Base-by-base conservation (phyloP, 1,140 invertebrate genomes). In the Aphelenchoides besseyi region DNA sequence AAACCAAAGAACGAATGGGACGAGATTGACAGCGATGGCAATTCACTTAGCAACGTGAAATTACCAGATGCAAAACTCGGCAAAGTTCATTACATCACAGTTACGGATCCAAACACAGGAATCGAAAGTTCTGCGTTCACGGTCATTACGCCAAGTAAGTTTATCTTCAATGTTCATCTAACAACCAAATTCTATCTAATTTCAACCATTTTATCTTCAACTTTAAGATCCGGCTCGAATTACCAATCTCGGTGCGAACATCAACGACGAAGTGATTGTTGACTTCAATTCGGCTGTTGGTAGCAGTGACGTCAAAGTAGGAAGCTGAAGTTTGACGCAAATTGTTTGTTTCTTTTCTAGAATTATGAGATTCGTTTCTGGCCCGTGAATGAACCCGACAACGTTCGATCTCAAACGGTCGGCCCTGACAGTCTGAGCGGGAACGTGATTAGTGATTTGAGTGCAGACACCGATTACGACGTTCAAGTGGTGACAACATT, bases 221-320 rank as follows among this genome's bases (percentile, higher is more conserved):
- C 33, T 75, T 36, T 48, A 0, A 81, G 79, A 71, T 52, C 80
- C 80, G 18, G 75, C 79, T 32, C 70, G 37, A 35, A 76, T 83
- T 52, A 67, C 84, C 12, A 71, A 75, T 16, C 74, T 83, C 23
- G 80, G 82, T 18, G 74, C 79, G 12, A 83, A 83, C 64, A 81
- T 85, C 9, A 84, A 83, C 61, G 82, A 83, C 61, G 82, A 83
- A 55, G 75, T 80, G 32, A 77, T 83, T 41, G 67, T 83, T 33
- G 81, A 83, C 37, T 83, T 83, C 73, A 82, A 83, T 59, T 82
- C 81, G 54, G 82, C 82, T 23, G 64, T 80, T 37, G 48, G 69
- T 35, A 66, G 72, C 1, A 64, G 70, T 41, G 72, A 75, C n/a
- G 63, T 83, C 26, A 71, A 71, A 33, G 79, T 77, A 54, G 52